Percentiles rank a stretch among this genome's conserved stretches.
phyloP scores from a whole-genome alignment of 2,888 invertebrate species.

The Trichopoda pennipes region DNA sequence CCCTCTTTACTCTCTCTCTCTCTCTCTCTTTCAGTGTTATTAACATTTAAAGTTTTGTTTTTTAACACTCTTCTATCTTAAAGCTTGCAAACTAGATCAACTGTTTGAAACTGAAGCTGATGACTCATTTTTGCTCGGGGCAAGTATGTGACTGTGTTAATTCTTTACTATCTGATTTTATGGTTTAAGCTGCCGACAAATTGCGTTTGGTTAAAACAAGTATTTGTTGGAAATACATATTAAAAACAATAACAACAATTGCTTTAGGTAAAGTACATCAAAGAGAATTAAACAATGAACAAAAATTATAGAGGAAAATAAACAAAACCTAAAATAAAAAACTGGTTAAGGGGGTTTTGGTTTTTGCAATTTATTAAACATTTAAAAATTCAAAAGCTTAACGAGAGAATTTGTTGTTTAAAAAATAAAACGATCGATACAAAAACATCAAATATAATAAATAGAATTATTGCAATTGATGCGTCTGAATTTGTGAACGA shows the following conservation, averaged over 20 bases:
- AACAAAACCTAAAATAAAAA: conserved; percentile 46
- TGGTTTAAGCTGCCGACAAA: not conserved
- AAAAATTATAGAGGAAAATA: conserved; percentile 32
- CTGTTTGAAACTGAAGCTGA: conserved; percentile 8
- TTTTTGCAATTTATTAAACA: conserved; percentile 48
- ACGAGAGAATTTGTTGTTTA: conserved; percentile 36
- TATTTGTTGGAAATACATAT: conserved; percentile 9
- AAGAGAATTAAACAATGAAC: conserved; percentile 34
- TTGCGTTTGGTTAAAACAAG: conserved; percentile 16
- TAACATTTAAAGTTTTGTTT: not conserved
- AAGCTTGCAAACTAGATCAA: conserved; percentile 35
- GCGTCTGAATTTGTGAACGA: conserved; percentile 40
- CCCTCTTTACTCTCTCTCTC: no score
- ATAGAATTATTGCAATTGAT: conserved; percentile 58
- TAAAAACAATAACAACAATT: not conserved
- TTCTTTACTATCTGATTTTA: conserved; percentile 3
- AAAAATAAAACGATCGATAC: conserved; percentile 10
- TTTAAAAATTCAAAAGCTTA: conserved; percentile 5
- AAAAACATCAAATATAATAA: conserved; percentile 39
- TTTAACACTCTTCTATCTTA: not conserved
- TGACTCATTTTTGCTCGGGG: conserved; percentile 30
- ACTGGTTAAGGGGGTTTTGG: conserved; percentile 51
- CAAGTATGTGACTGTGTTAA: not conserved
- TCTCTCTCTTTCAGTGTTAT: not conserved
- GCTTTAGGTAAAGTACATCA: not conserved